phyloP scores from a whole-genome alignment of 2,797 vertebrate species.

The Enoplosus armatus region DNA sequence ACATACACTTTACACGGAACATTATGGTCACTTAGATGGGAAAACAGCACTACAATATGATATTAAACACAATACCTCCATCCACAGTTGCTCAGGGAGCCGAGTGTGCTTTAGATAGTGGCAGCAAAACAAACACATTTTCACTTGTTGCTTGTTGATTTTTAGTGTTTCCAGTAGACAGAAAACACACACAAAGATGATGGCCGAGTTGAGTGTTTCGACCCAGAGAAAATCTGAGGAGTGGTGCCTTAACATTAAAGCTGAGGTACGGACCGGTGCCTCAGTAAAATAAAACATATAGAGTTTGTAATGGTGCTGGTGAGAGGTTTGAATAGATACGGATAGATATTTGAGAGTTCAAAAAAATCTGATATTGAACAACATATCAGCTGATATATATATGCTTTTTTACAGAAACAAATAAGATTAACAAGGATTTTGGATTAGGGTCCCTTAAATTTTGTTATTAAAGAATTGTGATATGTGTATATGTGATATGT shows the following conservation, averaged over 20 bases:
- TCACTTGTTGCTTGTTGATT: slow-evolving; percentile 37
- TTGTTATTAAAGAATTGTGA: slow-evolving; percentile 11
- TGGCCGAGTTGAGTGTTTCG: slow-evolving; percentile 12
- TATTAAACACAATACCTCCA: slow-evolving; percentile 31
- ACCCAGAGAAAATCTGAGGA: not conserved
- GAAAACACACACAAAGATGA: slow-evolving; percentile 11
- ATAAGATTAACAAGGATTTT: too few relatives aligned
- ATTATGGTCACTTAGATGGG: slow-evolving; percentile 54
- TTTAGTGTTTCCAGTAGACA: slow-evolving; percentile 46
- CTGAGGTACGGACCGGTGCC: not conserved
- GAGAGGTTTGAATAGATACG: not conserved
- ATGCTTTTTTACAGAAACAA: too few relatives aligned
- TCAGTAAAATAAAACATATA: slow-evolving; percentile 2
- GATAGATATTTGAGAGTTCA: not conserved
- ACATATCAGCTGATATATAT: too few relatives aligned
- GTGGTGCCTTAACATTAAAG: not conserved
- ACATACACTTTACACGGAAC: slow-evolving; percentile 37
- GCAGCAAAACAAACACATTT: slow-evolving; percentile 54
- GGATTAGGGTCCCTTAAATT: not conserved
- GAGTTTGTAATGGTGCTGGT: not conserved
- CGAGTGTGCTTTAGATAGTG: slow-evolving; percentile 55
- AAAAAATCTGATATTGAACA: not conserved
- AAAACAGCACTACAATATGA: slow-evolving; percentile 32
- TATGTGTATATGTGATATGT: too few relatives aligned
- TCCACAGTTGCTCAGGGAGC: slow-evolving; percentile 50